Evolutionary conservation across 2,113 vertebrate species (phyloP), one percentile per base, ranked within the genome.

Genomic region (Mirza zaza): DNA sequence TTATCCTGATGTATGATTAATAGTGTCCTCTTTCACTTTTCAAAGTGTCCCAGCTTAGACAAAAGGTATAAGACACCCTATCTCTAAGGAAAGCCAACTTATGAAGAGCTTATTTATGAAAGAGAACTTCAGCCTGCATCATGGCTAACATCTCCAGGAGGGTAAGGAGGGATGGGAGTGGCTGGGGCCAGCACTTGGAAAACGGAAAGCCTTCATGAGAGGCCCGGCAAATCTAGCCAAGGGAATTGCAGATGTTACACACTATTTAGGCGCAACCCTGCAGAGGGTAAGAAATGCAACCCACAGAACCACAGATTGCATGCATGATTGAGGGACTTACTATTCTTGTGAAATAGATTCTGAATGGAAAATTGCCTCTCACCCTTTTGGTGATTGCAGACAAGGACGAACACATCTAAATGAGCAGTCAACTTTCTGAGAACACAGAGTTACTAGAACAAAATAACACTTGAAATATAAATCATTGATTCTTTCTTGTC

Each of bases 401-500:
- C 8, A 71, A 36, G 32, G 3, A 18, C 12, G 21, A 67, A 59
- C 25, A 13, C 32, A 89, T 34, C 4, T 29, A n/a, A 61, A 42
- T 12, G 36, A 91, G 32, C 77, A 85, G 67, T 91, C n/a, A 68
- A 12, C 36, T 92, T 87, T 76, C 39, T 61, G 45, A 90, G 52
- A 59, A 71, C 45, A 71, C 59, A 71, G 14, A 68, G 5, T 71
- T 76, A 65, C n/a, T 71, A 55, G 17, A 73, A 87, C 17, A 92
- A 82, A 87, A 61, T 52, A 65, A 59, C 23, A 87, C 92, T 87
- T 94, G 34, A 87, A 73, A 50, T 94, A 59, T 6, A 80, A 75
- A 85, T 42, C 3, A 25, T 5, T 42, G 34, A 42, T 81, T 70
- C 42, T 91, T 90, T 68, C 8, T 27, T 92, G 32, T 12, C 2